Percentiles rank a stretch among this genome's conserved stretches.
Evolutionary conservation across 1,140 invertebrate genomes (phyloP).

Genomic region (Prorops nasuta): DNA sequence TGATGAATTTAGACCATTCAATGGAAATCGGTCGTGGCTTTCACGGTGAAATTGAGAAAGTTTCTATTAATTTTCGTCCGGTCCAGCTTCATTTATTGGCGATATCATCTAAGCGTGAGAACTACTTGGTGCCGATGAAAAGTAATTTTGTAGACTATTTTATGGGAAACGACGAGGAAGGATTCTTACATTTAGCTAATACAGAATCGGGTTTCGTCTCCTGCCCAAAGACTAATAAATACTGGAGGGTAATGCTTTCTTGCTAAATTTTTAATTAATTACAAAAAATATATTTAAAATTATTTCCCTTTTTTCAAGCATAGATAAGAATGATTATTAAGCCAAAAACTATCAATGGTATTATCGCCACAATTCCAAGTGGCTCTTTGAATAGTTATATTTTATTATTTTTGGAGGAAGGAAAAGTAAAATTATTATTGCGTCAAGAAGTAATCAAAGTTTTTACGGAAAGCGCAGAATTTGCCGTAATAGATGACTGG

Average conservation of each 20-base stretch:
- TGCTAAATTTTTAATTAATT: too few species aligned
- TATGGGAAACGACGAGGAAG: constrained; percentile 14
- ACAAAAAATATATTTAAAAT: too few species aligned
- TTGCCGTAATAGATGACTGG: constrained; percentile 10
- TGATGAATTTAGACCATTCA: constrained; percentile 8
- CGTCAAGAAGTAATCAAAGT: not conserved
- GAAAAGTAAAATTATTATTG: constrained; percentile 7
- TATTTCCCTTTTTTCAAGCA: too few species aligned
- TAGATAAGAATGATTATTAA: constrained; percentile 13
- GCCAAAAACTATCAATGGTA: constrained; percentile 5
- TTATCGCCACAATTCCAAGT: constrained; percentile 10
- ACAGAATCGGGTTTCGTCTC: constrained; percentile 8
- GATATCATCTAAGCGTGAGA: too few species aligned
- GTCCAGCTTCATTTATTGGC: constrained; percentile 2
- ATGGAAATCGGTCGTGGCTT: constrained; percentile 13
- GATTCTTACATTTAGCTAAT: constrained; percentile 5
- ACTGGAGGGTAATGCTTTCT: constrained; percentile 19
- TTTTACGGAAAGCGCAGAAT: constrained; percentile 9
- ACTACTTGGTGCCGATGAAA: not conserved
- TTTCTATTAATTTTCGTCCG: constrained; percentile 13
- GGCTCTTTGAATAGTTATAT: constrained; percentile 7
- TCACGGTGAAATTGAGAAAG: constrained; percentile 16
- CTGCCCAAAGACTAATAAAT: constrained; percentile 6
- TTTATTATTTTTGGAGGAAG: constrained; percentile 11
- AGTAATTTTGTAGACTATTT: constrained; percentile 10